phyloP scores from a whole-genome alignment of 2,113 vertebrate genomes.

The Myxocyprinus asiaticus region DNA sequence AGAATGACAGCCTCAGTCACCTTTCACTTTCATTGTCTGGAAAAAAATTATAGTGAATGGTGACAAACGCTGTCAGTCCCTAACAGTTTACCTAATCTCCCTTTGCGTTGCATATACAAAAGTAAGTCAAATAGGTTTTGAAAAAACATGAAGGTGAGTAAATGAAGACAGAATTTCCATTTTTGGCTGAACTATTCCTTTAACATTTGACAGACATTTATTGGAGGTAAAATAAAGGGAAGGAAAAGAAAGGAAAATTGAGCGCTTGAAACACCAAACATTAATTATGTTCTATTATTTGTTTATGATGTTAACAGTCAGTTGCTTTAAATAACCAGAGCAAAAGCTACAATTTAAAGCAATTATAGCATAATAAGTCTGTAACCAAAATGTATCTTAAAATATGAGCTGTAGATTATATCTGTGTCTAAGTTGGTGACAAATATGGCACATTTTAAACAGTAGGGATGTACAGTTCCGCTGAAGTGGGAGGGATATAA shows the following conservation, averaged over 20 bases:
- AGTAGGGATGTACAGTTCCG: too few species aligned
- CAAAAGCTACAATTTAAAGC: constrained; percentile 25
- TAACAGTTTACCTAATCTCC: too few species aligned
- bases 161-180: too few species aligned
- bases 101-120: too few species aligned
- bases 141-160: too few species aligned
- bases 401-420: background rate
- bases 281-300: constrained; percentile 10
- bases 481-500: background rate
- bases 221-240: constrained; percentile 2
- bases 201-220: background rate
- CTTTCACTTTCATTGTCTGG: too few species aligned
- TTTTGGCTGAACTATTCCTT: too few species aligned
- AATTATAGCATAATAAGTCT: constrained; percentile 3
- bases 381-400: background rate
- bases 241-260: too few species aligned
- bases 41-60: too few species aligned
- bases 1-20: too few species aligned
- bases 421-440: background rate
- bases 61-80: too few species aligned
- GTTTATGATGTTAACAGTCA: background rate
- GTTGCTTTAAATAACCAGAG: background rate
- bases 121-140: too few species aligned
- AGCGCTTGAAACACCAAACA: background rate
- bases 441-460: background rate